phyloP scores from a whole-genome alignment of 1,140 invertebrate species.

The Mamestra configurata region DNA sequence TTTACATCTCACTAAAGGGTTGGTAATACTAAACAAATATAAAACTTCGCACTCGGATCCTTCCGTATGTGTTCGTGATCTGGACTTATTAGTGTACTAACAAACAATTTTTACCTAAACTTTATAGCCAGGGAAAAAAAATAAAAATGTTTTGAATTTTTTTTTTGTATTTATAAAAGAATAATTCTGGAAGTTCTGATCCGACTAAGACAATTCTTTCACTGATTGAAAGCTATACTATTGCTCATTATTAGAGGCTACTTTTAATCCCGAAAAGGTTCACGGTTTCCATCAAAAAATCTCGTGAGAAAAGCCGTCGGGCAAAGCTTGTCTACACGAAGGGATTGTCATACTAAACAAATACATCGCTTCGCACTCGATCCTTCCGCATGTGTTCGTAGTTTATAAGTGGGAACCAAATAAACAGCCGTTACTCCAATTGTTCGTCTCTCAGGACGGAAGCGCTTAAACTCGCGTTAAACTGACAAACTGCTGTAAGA shows the following conservation, averaged over 20 bases:
- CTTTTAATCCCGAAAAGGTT: too few relatives aligned
- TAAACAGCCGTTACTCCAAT: neutral
- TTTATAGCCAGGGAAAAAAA: too few relatives aligned
- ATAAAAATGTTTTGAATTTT: too few relatives aligned
- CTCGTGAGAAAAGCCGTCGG: too few relatives aligned
- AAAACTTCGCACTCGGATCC: neutral
- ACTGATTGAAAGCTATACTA: too few relatives aligned
- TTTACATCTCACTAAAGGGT: neutral
- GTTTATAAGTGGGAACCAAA: conserved; percentile 18
- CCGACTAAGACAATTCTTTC: too few relatives aligned
- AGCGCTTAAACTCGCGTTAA: conserved; percentile 6
- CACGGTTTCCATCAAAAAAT: too few relatives aligned
- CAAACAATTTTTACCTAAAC: too few relatives aligned
- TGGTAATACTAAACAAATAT: conserved; percentile 8
- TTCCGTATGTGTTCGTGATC: neutral
- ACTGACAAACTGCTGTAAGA: neutral
- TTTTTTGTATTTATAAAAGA: too few relatives aligned
- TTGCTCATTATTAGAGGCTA: too few relatives aligned
- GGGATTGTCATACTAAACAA: neutral
- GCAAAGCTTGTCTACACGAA: neutral
- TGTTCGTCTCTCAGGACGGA: neutral
- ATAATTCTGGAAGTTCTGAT: too few relatives aligned
- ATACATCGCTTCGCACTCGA: neutral
- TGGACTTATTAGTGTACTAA: too few relatives aligned
- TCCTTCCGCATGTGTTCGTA: neutral